Conservation (phyloP, 35 echinoderm and acorn worm species). For the Acanthaster planci region DNA sequence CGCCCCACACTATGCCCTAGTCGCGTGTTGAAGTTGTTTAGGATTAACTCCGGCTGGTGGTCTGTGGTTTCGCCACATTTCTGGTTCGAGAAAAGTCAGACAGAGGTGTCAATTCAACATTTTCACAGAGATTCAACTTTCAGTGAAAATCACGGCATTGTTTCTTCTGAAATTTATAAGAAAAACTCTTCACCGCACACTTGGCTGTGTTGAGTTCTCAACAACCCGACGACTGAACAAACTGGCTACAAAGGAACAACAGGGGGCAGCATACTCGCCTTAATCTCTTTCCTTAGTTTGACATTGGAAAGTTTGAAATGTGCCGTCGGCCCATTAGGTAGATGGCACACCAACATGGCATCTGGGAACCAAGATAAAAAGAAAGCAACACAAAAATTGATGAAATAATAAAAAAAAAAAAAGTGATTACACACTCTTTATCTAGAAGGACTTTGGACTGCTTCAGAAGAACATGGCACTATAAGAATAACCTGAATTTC, state of each 20-base stretch:
- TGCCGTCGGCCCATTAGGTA: constrained; percentile 85
- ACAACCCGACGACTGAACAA: no score
- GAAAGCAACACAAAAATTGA: no score
- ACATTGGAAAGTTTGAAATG: constrained; percentile 87
- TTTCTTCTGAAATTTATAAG: no score
- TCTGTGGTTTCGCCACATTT: constrained; percentile 67
- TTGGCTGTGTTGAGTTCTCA: no score
- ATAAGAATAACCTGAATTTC: no score
- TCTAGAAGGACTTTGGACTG: no score
- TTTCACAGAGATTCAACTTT: no score
- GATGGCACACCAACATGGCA: constrained; percentile 81
- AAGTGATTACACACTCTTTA: no score
- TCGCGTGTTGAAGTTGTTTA: constrained; percentile 96
- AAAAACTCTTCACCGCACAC: no score
- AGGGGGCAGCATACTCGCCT: constrained; percentile 59
- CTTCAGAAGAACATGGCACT: no score
- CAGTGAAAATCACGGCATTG: no score
- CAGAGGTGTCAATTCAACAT: neutral
- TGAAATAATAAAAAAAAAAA: no score
- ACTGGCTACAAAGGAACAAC: neutral
- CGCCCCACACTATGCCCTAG: constrained; percentile 84
- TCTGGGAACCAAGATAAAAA: constrained; percentile 38
- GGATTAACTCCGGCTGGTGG: constrained; percentile 86
- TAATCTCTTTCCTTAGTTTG: constrained; percentile 81
- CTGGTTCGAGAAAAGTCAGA: constrained; percentile 19